phyloP scores from a whole-genome alignment of 2,113 vertebrate genomes.

The Pithys albifrons region DNA sequence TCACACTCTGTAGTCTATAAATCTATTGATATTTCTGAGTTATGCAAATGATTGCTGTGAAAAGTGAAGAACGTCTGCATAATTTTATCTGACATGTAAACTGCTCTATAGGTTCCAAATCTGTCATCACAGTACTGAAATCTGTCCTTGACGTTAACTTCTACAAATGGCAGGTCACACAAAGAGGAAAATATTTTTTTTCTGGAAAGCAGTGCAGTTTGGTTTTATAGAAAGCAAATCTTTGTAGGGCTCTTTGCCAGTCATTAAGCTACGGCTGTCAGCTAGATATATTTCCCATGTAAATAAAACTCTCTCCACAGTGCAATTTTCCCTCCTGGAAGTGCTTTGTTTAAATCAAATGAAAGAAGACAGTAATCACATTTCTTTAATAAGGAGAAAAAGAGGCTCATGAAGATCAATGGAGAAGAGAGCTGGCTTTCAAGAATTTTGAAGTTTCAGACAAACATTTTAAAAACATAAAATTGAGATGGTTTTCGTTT shows the following conservation, averaged over 20 bases:
- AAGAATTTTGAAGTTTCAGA: neutral
- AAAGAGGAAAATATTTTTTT: neutral
- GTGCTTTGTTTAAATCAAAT: neutral
- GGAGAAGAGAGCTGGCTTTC: neutral
- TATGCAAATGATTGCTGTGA: neutral
- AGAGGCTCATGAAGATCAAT: neutral
- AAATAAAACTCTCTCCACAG: neutral
- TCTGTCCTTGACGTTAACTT: conserved; percentile 25
- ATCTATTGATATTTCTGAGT: neutral
- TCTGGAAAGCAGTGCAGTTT: neutral
- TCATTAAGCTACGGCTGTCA: neutral
- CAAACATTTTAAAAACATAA: neutral
- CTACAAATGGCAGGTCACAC: neutral
- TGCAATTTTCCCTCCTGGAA: neutral
- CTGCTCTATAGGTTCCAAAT: neutral
- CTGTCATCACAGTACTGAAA: neutral
- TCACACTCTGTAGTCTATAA: neutral
- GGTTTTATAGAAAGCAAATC: neutral
- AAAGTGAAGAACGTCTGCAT: neutral
- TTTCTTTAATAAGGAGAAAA: neutral
- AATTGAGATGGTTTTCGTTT: neutral
- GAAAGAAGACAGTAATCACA: neutral
- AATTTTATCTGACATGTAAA: conserved; percentile 20
- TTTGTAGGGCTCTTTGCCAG: neutral
- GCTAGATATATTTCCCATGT: neutral